Base-by-base conservation (phyloP, 2,797 vertebrate genomes). In the Pitangus sulphuratus region DNA sequence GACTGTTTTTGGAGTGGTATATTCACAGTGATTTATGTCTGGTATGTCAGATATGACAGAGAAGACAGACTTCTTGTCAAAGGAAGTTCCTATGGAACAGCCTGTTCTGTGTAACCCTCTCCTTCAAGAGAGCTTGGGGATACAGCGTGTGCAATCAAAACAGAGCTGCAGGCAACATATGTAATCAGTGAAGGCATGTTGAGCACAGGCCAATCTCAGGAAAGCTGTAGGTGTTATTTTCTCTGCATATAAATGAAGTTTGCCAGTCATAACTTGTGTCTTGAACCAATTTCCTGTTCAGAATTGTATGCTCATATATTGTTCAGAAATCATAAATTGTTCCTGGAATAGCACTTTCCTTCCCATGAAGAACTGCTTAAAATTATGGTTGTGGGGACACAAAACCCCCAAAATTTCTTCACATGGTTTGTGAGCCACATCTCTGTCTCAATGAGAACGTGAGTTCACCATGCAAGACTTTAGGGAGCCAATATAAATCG, bases 201-300 rank as follows among this genome's bases (percentile, higher is more conserved):
- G 94, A 96, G 88, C 64, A 37, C 3, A 2, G 25, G 86, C 96
- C 89, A 96, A 65, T 79, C 83, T 92, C 28, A 24, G 87, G 86
- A 96, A 95, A 96, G 72, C 68, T 90, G 57, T 61, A 87, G 80
- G 77, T 95, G 91, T 90, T 93, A 89, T 72, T 66, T 88, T 84
- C 28, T 70, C 44, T 92, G 56, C 40, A 44, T 95, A 72, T 66
- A 89, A 81, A 90, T 93, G 72, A 96, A 64, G 44, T 68, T 66
- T 97, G 75, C 92, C 81, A 90, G 93, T 79, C 75, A 86, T 78
- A 95, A 91, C 93, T 95, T 96, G 81, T 70, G 57, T 75, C 88
- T 81, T 62, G 60, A 96, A 97, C 56, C 35, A 50, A 60, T 89
- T 91, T 97, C 95, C 80, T 86, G 75, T 84, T 94, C 77, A 96